Evolutionary conservation across 2,888 invertebrate species (phyloP), one percentile per base, ranked within the genome.

Genomic region (Trissolcus japonicus): DNA sequence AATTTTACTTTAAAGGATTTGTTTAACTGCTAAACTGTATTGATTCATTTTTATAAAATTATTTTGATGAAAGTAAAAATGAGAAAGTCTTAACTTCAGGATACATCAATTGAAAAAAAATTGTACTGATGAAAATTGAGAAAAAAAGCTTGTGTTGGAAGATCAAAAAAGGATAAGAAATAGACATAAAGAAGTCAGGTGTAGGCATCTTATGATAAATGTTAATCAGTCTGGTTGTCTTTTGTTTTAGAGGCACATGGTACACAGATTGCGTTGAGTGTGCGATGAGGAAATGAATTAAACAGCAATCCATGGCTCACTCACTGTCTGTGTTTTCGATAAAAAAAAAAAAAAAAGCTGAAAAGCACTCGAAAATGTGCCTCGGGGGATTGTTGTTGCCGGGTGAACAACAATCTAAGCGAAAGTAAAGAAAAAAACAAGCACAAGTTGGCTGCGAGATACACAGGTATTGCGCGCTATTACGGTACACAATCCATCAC

Each of bases 211-310:
- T 83, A 79, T 80, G 83, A 86, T 86, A 87, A 87, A 86, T 88
- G 82, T 88, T 87, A 87, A 88, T 89, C 87, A 88, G 88, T 89
- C 88, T 90, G 91, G 90, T 92, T 92, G 91, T 92, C 90, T 91
- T 89, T 89, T 91, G 93, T 92, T 94, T 94, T 94, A 95, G 95
- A 95, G 95, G 95, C 95, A 95, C 94, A 93, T 94, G 94, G 83
- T 87, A 87, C 87, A 88, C 88, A 87, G 87, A 86, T 85, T 85
- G 83, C 85, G 85, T 86, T 87, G 87, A 87, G 88, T 87, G 88
- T 84, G 87, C 88, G 86, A 87, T 88, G 88, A 85, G 81, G 81
- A 84, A 84, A 83, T 80, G 9, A 82, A 82, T 83, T 80, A 81
- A 80, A 80, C 73, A 78, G 80, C 81, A 80, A 79, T 78, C 71